Percentiles rank a stretch among this genome's conserved stretches.
These are phyloP conservation scores for Synchiropus splendidus DNA, from an alignment of 2,113 vertebrate species.

Conservation along the genomic window DNA sequence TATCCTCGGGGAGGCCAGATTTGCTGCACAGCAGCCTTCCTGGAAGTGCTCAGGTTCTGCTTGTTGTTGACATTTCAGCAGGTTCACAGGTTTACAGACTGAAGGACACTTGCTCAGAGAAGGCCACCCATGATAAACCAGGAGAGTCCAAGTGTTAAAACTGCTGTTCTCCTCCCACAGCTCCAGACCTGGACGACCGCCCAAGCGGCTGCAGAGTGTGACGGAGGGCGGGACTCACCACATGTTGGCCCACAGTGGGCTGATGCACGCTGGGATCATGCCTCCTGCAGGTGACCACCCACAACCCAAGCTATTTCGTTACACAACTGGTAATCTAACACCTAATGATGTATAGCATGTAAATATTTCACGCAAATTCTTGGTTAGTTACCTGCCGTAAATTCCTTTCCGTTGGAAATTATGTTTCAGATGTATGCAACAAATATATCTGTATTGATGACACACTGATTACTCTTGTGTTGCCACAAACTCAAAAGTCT, in stretches of 20 bases:
- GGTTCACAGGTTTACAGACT: conserved; percentile 45
- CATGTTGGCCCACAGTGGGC: conserved; percentile 89
- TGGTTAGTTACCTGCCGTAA: no score
- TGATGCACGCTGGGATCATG: conserved; percentile 95
- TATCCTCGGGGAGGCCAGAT: conserved; percentile 54
- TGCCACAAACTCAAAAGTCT: no score
- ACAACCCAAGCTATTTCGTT: conserved; percentile 4
- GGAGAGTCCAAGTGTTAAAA: conserved; percentile 28
- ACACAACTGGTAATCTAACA: no score
- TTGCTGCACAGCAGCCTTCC: conserved; percentile 50
- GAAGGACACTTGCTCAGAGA: conserved; percentile 36
- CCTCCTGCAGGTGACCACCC: conserved; percentile 86
- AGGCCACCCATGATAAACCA: conserved; percentile 45
- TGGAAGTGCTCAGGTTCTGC: conserved; percentile 43
- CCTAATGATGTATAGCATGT: no score
- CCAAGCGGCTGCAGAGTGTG: conserved; percentile 94
- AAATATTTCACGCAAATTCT: no score
- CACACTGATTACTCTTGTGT: no score
- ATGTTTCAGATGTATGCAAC: no score
- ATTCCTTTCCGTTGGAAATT: no score
- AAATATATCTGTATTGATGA: no score
- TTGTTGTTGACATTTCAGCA: conserved; percentile 49
- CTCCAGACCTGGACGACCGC: conserved; percentile 96
- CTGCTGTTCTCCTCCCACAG: conserved; percentile 61
- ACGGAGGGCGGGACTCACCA: conserved; percentile 83